Base-by-base conservation (phyloP, 2,888 invertebrate species). In the Sturmia bella region DNA sequence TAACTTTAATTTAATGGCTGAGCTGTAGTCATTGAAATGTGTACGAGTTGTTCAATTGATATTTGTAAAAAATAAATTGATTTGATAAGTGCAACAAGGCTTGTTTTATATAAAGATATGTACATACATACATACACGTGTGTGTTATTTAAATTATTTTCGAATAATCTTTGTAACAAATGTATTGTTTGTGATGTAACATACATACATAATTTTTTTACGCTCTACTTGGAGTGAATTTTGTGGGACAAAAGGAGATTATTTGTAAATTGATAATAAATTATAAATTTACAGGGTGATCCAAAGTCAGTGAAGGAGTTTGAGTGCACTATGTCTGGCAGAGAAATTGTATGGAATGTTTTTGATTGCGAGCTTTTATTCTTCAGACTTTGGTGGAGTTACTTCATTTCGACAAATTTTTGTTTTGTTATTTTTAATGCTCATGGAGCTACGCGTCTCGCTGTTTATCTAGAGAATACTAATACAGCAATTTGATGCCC, bases 41-140 rank as follows among this genome's bases (percentile, higher is more conserved):
- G 50, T 61, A 27, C 27, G 27, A 27, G 41, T 43, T 39, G 39
- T 73, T 54, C 43, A 63, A 73, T 73, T 64, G 45, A 57, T 57
- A 69, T 45, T 69, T 69, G 69, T 57, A 45, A 45, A 13, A 43
- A 32, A 32, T 43, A 69, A 69, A 69, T 57, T 17, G 27, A 57
- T 45, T 69, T 43, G 9, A 32, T 56, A 15, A 39, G 15, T n/a
- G 41, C 5, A 54, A 52, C 39, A n/a, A 41, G 3, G n/a, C 13
- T 15, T 66, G 13, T 19, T 19, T 15, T 13, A 21, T n/a, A 32
- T 43, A 19, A 56, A 27, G 6, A 6, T 27, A 27, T 27, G 6
- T 27, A 27, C 27, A 27, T 27, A 27, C 6, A 27, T 27, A 27
- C 27, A 27, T 27, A 27, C 27, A 27, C 6, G 6, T 27, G 27